Conservation (phyloP, 2,113 vertebrate genomes). For the Myodes glareolus region DNA sequence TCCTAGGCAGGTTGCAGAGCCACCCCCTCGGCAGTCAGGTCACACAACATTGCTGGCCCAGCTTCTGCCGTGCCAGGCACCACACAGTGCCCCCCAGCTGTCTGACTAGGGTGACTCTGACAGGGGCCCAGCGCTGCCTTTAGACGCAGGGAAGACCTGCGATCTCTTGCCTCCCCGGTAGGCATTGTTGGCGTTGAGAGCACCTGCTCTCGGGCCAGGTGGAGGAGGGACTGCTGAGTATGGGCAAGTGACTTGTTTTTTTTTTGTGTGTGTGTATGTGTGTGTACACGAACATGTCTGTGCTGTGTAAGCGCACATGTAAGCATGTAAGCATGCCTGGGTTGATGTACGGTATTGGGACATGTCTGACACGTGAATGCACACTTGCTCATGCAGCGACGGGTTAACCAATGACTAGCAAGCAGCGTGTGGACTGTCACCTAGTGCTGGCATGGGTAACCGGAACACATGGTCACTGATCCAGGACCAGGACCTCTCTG, state of each 20-base stretch:
- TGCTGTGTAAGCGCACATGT: too few species aligned
- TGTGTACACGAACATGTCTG: not conserved
- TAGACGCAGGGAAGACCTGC: too few species aligned
- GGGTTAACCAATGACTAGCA: not conserved
- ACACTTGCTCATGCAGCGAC: not conserved
- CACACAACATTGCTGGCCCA: not conserved
- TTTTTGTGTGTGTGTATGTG: not conserved
- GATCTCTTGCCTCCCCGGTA: not conserved
- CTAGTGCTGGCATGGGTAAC: not conserved
- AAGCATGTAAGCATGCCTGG: not conserved
- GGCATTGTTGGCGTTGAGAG: not conserved
- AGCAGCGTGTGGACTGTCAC: rapidly evolving
- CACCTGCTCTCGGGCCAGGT: not conserved
- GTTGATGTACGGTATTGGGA: not conserved
- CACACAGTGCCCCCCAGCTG: not conserved
- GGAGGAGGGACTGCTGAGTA: not conserved
- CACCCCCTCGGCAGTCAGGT: not conserved
- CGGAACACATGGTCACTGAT: not conserved
- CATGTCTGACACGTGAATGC: not conserved
- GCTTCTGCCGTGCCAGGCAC: not conserved
- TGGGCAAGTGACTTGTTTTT: rapidly evolving
- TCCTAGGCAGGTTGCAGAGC: not conserved
- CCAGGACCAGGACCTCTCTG: not conserved
- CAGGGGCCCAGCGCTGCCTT: not conserved
- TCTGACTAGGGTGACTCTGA: not conserved